Percentiles rank a stretch among this genome's conserved stretches.
Evolutionary conservation across 2,888 invertebrate genomes (phyloP).

Genomic region (Himalopsyche anomala): DNA sequence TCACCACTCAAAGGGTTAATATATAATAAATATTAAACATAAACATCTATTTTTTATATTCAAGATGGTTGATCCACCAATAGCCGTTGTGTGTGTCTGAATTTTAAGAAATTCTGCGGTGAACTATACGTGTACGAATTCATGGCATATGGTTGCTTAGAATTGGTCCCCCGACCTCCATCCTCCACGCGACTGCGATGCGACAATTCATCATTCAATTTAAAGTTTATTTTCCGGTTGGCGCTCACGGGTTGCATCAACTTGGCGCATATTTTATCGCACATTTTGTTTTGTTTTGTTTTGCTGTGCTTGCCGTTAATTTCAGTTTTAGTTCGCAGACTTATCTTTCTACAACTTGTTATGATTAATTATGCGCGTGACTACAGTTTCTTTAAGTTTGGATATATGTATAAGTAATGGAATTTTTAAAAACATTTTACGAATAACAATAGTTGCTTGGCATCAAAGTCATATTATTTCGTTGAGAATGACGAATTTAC

Average conservation of each 20-base stretch:
- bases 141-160: background rate
- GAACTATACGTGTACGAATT: background rate
- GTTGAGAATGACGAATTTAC: no score
- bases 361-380: background rate
- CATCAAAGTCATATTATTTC: no score
- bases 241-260: slow-evolving; percentile 24
- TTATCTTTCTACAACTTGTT: slow-evolving; percentile 22
- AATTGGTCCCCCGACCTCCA: background rate
- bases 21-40: no score
- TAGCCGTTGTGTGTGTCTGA: no score
- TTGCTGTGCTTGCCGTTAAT: slow-evolving; percentile 14
- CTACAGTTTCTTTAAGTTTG: background rate
- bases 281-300: slow-evolving; percentile 36
- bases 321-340: slow-evolving; percentile 1
- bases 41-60: no score
- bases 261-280: slow-evolving; percentile 34
- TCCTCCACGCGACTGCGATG: background rate
- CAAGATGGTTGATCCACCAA: no score
- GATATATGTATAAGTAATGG: no score
- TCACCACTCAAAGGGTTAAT: no score
- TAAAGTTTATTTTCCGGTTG: slow-evolving; percentile 39
- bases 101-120: background rate
- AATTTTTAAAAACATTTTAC: no score
- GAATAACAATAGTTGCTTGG: no score
- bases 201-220: slow-evolving; percentile 40